Conservation (phyloP, 2,797 vertebrate species). For the Pangasius larnaudii region DNA sequence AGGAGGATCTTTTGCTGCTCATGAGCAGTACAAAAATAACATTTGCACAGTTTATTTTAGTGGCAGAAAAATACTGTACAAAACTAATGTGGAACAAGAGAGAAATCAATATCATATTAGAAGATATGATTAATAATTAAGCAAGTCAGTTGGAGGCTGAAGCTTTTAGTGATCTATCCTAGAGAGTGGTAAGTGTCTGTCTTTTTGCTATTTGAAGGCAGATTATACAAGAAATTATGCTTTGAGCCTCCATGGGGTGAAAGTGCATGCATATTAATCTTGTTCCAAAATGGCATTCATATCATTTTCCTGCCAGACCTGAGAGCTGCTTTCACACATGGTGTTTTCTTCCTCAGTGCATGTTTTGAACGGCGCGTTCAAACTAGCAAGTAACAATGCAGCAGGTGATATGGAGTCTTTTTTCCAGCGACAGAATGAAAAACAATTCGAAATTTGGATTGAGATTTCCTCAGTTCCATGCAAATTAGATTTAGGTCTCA, state of each 20-base stretch:
- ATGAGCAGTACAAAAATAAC: slow-evolving; percentile 28
- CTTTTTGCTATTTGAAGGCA: neutral
- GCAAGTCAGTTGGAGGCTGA: slow-evolving; percentile 14
- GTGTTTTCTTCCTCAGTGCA: neutral
- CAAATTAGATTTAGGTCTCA: neutral
- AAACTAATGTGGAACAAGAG: neutral
- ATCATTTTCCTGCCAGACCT: neutral
- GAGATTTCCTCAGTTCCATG: neutral
- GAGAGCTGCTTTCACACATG: neutral
- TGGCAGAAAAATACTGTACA: slow-evolving; percentile 18
- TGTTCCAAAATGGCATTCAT: neutral
- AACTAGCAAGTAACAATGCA: neutral
- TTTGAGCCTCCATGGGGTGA: neutral
- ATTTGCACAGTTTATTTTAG: slow-evolving; percentile 24
- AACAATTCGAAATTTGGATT: neutral
- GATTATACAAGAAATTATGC: neutral
- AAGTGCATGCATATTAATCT: slow-evolving; percentile 28
- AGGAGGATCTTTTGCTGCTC: neutral
- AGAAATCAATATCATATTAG: neutral
- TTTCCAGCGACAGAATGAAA: neutral
- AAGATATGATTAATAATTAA: slow-evolving; percentile 8
- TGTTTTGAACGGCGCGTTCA: neutral
- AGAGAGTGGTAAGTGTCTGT: slow-evolving; percentile 66
- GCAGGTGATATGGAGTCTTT: neutral
- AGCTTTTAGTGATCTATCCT: slow-evolving; percentile 41